These are phyloP conservation scores for Ifrita kowaldi DNA, from an alignment of 2,113 vertebrate genomes.

Conservation along the genomic window DNA sequence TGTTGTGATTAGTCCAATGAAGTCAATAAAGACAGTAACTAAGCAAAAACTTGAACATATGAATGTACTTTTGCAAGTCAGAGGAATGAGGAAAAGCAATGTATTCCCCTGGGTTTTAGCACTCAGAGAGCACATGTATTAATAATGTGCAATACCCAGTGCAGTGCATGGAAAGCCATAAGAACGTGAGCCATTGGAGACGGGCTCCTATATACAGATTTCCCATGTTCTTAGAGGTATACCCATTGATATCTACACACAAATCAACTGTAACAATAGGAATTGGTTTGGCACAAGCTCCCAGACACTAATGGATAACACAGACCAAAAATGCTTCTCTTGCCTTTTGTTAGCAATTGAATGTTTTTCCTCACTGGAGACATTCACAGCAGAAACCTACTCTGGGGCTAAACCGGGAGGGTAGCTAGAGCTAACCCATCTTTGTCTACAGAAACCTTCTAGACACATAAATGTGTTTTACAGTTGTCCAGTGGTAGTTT, in stretches of 20 bases:
- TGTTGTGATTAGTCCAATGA: neutral
- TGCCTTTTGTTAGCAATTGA: slow-evolving; percentile 53
- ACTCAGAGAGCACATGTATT: neutral
- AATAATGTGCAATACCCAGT: neutral
- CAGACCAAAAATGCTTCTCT: slow-evolving; percentile 36
- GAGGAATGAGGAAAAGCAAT: slow-evolving; percentile 22
- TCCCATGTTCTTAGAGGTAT: slow-evolving; percentile 15
- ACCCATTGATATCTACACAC: slow-evolving; percentile 26
- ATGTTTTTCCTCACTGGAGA: slow-evolving; percentile 47
- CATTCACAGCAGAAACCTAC: slow-evolving; percentile 15
- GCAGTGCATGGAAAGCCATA: neutral
- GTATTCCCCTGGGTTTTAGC: neutral
- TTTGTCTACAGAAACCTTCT: slow-evolving; percentile 51
- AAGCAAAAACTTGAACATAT: neutral
- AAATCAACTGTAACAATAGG: slow-evolving; percentile 45
- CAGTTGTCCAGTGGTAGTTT: slow-evolving; percentile 56
- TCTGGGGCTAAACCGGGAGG: slow-evolving; percentile 34
- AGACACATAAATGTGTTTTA: slow-evolving; percentile 63
- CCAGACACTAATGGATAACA: slow-evolving; percentile 60
- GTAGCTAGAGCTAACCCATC: slow-evolving; percentile 38
- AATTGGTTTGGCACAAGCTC: slow-evolving; percentile 55
- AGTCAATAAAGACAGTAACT: neutral
- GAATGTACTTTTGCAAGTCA: neutral
- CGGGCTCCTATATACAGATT: neutral
- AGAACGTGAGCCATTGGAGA: neutral